Percentiles rank a stretch among this genome's conserved stretches.
Evolutionary conservation across 2,113 vertebrate genomes (phyloP).

Genomic region (Neomonachus schauinslandi): DNA sequence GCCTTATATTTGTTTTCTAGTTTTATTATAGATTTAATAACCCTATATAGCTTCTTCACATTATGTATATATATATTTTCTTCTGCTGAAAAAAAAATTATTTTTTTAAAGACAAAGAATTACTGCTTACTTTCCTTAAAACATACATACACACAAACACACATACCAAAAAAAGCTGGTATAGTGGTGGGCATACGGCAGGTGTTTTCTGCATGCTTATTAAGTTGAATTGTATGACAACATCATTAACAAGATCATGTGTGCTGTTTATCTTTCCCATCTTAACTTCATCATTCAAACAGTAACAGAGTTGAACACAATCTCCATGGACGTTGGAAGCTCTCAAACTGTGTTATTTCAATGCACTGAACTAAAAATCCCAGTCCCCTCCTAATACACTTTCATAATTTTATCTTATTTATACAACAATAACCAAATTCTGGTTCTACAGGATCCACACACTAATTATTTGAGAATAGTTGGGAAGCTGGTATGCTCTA

Average conservation of each 20-base stretch:
- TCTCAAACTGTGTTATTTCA: neutral
- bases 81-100: neutral
- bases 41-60: neutral
- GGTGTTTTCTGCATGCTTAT: neutral
- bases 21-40: neutral
- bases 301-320: neutral
- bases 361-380: neutral
- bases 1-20: neutral
- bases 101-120: neutral
- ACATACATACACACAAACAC: neutral
- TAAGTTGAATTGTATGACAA: neutral
- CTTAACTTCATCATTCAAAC: neutral
- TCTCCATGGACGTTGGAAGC: neutral
- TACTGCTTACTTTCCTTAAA: neutral
- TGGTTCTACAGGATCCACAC: neutral
- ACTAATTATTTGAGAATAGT: neutral
- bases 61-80: neutral
- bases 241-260: neutral
- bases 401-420: constrained; percentile 12
- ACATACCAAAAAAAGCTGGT: neutral
- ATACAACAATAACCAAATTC: neutral
- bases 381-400: neutral
- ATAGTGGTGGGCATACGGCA: neutral
- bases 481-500: neutral
- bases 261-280: neutral